Evolutionary conservation across 2,797 vertebrate genomes (phyloP).

Genomic region (Ispidina lecontei): DNA sequence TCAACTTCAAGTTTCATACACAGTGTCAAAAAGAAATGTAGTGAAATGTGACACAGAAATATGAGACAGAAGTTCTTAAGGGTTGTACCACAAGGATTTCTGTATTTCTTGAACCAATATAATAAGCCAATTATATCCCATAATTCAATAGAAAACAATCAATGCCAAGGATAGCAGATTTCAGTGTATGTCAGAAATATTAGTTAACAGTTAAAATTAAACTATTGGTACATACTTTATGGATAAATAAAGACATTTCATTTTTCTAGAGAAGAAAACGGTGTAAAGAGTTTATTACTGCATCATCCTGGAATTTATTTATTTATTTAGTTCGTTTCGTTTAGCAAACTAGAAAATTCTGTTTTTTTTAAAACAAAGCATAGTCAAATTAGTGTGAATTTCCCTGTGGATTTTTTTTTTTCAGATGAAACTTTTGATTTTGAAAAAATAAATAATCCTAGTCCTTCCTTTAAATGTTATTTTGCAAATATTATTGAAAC

Average conservation of each 20-base stretch:
- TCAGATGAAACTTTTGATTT: neutral
- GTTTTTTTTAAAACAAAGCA: neutral
- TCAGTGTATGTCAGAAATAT: neutral
- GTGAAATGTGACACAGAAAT: neutral
- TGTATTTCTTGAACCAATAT: neutral
- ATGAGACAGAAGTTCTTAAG: neutral
- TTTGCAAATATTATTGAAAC: neutral
- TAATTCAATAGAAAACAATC: neutral
- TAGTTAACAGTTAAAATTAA: neutral
- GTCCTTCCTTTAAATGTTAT: neutral
- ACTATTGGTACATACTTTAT: neutral
- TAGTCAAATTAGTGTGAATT: neutral
- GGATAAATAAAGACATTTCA: neutral
- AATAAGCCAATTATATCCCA: neutral
- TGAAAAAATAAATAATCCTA: neutral
- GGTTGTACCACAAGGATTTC: neutral
- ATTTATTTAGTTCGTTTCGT: neutral
- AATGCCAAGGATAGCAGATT: neutral
- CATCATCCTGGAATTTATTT: neutral
- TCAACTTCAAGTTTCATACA: neutral
- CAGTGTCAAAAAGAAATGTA: neutral
- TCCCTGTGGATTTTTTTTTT: neutral
- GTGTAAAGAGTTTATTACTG: neutral
- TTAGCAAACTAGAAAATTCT: neutral
- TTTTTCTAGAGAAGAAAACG: neutral